Conservation (phyloP, 35 echinoderm and acorn worm genomes). For the Ophioderma brevispina region DNA sequence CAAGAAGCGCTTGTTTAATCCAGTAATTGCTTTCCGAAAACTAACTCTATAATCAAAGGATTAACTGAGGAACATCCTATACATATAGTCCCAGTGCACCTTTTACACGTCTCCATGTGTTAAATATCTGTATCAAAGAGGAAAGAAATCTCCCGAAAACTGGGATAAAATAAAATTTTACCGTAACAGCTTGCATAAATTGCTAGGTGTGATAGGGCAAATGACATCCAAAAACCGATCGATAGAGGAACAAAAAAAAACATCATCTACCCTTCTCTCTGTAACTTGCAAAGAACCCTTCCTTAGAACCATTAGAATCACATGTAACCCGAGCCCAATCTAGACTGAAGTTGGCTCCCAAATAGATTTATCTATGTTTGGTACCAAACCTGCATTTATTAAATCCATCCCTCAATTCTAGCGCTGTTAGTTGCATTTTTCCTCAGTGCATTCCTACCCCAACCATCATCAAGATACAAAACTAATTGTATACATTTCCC, state of each 20-base stretch:
- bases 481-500: no score
- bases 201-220: neutral
- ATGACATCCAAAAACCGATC: neutral
- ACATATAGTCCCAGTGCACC: neutral
- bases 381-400: neutral
- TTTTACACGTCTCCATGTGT: neutral
- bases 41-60: neutral
- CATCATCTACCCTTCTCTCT: neutral
- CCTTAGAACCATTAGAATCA: no score
- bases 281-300: neutral
- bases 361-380: neutral
- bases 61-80: neutral
- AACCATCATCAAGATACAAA: slow-evolving; percentile 52
- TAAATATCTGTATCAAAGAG: neutral
- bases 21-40: neutral
- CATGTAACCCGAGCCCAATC: neutral
- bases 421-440: neutral
- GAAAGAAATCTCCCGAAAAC: neutral
- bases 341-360: neutral
- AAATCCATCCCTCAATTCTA: no score
- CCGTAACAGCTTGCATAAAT: neutral
- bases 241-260: neutral
- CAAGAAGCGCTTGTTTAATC: neutral
- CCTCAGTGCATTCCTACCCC: neutral
- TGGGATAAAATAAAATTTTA: neutral